These are phyloP conservation scores for Ictalurus punctatus DNA, from an alignment of 2,113 vertebrate genomes.

Conservation along the genomic window DNA sequence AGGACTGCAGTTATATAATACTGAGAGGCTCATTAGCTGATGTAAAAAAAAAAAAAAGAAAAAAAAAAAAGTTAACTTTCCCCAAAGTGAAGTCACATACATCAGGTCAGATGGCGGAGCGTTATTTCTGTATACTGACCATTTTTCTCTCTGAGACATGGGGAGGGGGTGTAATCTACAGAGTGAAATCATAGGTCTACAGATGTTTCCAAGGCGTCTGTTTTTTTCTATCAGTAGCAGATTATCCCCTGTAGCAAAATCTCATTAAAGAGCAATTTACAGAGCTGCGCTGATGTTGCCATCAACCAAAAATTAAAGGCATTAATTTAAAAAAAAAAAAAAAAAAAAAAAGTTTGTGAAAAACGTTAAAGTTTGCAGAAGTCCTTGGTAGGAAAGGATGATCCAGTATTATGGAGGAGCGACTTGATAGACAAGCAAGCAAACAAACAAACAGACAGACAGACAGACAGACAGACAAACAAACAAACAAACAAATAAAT, in stretches of 20 bases:
- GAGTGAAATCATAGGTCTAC: constrained; percentile 99
- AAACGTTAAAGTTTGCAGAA: constrained; percentile 74
- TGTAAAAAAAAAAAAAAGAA: not conserved
- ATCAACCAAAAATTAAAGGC: constrained; percentile 99
- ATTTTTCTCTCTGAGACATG: constrained; percentile 71
- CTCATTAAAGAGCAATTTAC: constrained; percentile 99
- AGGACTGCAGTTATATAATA: constrained; percentile 11
- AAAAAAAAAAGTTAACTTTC: constrained; percentile 24
- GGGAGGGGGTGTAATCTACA: constrained; percentile 87
- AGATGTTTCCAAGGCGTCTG: constrained; percentile 99
- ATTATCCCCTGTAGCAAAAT: constrained; percentile 99
- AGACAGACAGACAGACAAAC: not conserved
- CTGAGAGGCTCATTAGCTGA: constrained; percentile 10
- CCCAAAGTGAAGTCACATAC: constrained; percentile 28
- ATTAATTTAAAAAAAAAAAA: constrained; percentile 93
- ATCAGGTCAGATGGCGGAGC: constrained; percentile 40
- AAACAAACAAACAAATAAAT: too few relatives aligned
- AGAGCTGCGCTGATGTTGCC: constrained; percentile 99
- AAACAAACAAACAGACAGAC: not conserved
- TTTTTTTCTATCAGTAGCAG: constrained; percentile 94
- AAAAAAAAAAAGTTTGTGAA: constrained; percentile 77
- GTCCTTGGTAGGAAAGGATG: constrained; percentile 97
- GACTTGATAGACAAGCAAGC: not conserved
- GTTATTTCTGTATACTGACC: constrained; percentile 63
- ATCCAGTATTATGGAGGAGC: constrained; percentile 68